These are phyloP conservation scores for Eriocheir sinensis DNA, from an alignment of 1,140 invertebrate species.

Conservation along the genomic window DNA sequence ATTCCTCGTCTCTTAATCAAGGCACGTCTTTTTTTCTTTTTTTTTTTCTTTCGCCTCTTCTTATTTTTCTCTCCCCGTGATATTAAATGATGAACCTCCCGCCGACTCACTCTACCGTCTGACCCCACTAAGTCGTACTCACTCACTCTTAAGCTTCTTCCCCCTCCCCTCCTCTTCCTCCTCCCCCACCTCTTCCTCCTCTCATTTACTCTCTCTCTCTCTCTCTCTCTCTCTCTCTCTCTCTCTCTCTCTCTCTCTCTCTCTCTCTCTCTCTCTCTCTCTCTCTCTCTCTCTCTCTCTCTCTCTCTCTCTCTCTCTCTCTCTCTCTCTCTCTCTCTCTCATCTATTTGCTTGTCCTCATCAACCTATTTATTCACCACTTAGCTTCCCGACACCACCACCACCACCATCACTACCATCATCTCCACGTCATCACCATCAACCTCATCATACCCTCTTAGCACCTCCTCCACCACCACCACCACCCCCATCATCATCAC, in stretches of 20 bases:
- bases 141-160: no score
- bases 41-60: no score
- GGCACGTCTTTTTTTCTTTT: no score
- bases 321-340: neutral
- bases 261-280: constrained; percentile 56
- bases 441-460: neutral
- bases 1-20: no score
- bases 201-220: neutral
- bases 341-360: no score
- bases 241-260: constrained; percentile 45
- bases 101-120: no score
- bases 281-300: constrained; percentile 36
- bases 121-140: no score
- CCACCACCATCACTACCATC: neutral
- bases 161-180: neutral
- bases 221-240: neutral
- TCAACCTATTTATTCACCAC: neutral
- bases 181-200: neutral
- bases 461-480: neutral
- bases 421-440: no score
- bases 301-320: neutral
- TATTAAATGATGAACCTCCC: no score
- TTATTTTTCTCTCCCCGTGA: no score
- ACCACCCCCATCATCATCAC: neutral
- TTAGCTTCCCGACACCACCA: neutral